phyloP scores from a whole-genome alignment of 1,140 invertebrate species.

The Drosophila varians region DNA sequence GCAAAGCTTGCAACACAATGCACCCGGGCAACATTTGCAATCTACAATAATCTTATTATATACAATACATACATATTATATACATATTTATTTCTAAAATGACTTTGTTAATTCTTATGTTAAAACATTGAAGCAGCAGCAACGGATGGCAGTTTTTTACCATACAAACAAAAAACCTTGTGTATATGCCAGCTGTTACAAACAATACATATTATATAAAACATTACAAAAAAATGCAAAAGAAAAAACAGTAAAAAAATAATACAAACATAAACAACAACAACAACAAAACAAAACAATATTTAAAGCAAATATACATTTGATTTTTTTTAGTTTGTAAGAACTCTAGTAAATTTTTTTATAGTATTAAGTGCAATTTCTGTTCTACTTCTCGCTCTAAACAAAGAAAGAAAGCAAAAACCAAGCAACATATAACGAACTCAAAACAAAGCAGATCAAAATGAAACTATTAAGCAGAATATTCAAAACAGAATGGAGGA shows the following conservation, averaged over 20 bases:
- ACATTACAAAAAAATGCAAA: conserved; percentile 50
- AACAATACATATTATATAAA: conserved; percentile 24
- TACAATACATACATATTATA: conserved; percentile 41
- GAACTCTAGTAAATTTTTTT: conserved; percentile 82
- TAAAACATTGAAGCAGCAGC: conserved; percentile 36
- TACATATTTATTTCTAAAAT: conserved; percentile 78
- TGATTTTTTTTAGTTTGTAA: conserved; percentile 81
- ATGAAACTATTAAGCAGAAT: conserved; percentile 54
- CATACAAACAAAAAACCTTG: conserved; percentile 25
- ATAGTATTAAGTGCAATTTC: conserved; percentile 78
- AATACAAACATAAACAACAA: conserved; percentile 32
- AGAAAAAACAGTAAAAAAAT: conserved; percentile 46
- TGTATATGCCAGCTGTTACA: conserved; percentile 46
- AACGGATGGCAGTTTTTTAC: conserved; percentile 59
- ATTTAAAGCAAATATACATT: conserved; percentile 80
- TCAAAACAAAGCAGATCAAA: conserved; percentile 65
- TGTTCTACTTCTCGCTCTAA: conserved; percentile 79
- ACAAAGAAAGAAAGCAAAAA: conserved; percentile 49
- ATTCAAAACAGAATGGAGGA: conserved; percentile 44
- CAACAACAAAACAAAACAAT: conserved; percentile 44
- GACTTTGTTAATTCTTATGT: conserved; percentile 81
- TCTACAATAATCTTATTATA: conserved; percentile 69
- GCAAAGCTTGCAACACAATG: conserved; percentile 33
- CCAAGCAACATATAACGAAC: conserved; percentile 13
- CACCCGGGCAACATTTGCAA: conserved; percentile 79